phyloP scores from a whole-genome alignment of 2,888 invertebrate species.

The Acleris sparsana region DNA sequence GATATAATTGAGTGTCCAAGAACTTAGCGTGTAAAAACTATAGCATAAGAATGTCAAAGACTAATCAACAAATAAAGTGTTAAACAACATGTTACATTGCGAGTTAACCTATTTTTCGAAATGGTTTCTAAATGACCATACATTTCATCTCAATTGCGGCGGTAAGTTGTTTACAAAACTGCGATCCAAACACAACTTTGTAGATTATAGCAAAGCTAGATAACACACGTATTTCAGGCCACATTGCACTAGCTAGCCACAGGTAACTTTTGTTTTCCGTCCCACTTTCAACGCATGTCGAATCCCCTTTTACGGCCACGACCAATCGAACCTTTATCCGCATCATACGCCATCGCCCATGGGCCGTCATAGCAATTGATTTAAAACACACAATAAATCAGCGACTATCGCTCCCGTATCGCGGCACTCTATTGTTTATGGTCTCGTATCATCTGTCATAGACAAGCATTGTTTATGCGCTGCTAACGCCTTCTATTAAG shows the following conservation, averaged over 20 bases:
- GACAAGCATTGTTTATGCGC: conserved; percentile 48
- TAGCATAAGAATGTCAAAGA: too few relatives aligned
- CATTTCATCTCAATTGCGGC: too few relatives aligned
- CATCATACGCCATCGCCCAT: conserved; percentile 29
- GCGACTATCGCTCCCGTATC: conserved; percentile 66
- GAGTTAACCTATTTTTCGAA: too few relatives aligned
- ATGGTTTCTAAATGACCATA: too few relatives aligned
- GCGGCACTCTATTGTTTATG: conserved; percentile 69
- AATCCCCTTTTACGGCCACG: background rate
- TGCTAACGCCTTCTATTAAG: conserved; percentile 42
- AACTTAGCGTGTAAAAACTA: too few relatives aligned
- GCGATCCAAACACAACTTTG: too few relatives aligned
- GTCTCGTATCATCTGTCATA: conserved; percentile 68
- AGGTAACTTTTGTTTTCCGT: background rate
- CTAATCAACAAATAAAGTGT: too few relatives aligned
- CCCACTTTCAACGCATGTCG: background rate
- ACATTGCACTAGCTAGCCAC: background rate
- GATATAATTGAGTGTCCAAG: too few relatives aligned
- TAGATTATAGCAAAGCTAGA: too few relatives aligned
- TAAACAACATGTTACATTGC: too few relatives aligned
- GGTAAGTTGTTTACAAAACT: too few relatives aligned
- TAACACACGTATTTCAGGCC: too few relatives aligned
- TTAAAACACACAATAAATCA: conserved; percentile 72
- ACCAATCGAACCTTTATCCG: conserved; percentile 10
- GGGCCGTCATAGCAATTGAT: conserved; percentile 61